Evolutionary conservation across 2,113 vertebrate genomes (phyloP).

Genomic region (Hylia prasina): DNA sequence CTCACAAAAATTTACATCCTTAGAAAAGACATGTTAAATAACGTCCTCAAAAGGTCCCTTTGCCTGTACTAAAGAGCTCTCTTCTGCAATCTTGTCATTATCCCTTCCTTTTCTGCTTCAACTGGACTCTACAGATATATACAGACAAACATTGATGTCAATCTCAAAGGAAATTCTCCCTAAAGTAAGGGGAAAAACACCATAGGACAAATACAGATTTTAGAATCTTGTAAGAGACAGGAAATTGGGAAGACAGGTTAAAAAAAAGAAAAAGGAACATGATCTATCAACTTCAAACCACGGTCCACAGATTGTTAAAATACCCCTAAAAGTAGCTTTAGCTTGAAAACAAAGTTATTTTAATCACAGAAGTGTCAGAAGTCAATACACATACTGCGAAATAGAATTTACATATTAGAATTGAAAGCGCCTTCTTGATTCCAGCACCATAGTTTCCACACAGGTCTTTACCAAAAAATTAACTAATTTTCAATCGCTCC

Average conservation of each 20-base stretch:
- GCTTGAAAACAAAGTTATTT: neutral
- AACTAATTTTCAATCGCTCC: neutral
- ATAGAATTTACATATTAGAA: neutral
- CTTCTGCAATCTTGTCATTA: neutral
- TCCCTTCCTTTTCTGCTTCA: neutral
- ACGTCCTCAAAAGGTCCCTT: neutral
- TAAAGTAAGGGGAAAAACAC: neutral
- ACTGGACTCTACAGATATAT: neutral
- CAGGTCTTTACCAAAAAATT: neutral
- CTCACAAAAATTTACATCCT: neutral
- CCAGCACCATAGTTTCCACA: neutral
- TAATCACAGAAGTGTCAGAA: neutral
- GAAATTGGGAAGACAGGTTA: neutral
- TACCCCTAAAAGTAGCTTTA: neutral
- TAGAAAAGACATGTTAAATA: neutral
- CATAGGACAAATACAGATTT: neutral
- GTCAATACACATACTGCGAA: neutral
- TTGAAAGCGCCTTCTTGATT: neutral
- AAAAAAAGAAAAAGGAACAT: neutral
- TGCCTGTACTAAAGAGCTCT: neutral
- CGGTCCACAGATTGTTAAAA: neutral
- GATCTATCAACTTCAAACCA: neutral
- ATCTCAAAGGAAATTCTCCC: neutral
- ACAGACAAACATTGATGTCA: neutral
- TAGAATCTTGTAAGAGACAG: neutral